phyloP scores from a whole-genome alignment of 2,797 vertebrate genomes.

The Mus minutoides region DNA sequence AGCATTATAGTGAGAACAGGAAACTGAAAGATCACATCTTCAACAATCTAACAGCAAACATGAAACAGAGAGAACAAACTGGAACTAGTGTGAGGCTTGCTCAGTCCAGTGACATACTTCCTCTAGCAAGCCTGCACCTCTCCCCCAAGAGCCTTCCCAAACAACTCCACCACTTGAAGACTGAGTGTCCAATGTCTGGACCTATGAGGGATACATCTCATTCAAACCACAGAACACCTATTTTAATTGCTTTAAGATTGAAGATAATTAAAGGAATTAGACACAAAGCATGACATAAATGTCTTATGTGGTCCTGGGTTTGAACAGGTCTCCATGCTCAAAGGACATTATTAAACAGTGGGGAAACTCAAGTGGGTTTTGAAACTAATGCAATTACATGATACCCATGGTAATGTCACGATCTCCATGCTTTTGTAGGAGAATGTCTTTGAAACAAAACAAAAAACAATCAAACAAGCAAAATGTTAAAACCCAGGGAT shows the following conservation, averaged over 20 bases:
- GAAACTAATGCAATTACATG: neutral
- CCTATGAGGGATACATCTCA: neutral
- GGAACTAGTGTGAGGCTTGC: neutral
- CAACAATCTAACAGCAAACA: neutral
- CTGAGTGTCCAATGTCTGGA: too few species aligned
- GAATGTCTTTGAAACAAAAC: neutral
- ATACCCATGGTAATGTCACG: neutral
- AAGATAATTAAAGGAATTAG: neutral
- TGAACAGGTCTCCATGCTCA: neutral
- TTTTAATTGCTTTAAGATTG: neutral
- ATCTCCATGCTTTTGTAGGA: neutral
- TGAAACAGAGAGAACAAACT: neutral
- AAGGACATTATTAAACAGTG: neutral
- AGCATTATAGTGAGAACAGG: neutral
- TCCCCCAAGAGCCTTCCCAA: neutral
- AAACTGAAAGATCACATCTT: neutral
- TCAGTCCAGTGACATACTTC: neutral
- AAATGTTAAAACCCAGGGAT: neutral
- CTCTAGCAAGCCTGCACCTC: neutral
- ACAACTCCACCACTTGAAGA: too few species aligned
- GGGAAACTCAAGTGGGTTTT: neutral
- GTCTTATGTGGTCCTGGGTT: neutral
- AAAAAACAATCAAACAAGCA: neutral
- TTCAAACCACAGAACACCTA: neutral
- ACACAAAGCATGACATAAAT: neutral